Evolutionary conservation across 2,113 vertebrate species (phyloP).

Genomic region (Pelecanoides urinatrix): DNA sequence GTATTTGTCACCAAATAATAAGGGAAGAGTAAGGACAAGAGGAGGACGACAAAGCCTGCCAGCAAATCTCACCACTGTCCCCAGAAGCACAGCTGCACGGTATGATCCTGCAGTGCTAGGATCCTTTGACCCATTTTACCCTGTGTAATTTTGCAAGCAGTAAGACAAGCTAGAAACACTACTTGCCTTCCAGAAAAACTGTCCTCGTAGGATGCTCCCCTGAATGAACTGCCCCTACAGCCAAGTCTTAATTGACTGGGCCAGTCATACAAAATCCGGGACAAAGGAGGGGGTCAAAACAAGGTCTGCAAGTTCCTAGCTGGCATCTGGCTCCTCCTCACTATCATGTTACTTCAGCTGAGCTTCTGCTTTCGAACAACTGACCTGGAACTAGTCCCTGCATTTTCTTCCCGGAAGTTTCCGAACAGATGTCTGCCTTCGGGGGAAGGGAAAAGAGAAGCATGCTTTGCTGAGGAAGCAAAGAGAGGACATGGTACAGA

Average conservation of each 20-base stretch:
- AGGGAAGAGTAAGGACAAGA: not conserved
- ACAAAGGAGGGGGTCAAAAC: conserved; percentile 9
- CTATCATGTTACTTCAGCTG: conserved; percentile 16
- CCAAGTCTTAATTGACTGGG: not conserved
- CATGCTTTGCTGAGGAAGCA: not conserved
- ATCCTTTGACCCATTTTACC: not conserved
- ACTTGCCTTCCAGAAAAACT: not conserved
- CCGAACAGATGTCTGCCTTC: not conserved
- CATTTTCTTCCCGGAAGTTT: conserved; percentile 50
- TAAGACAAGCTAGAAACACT: not conserved
- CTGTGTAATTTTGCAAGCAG: not conserved
- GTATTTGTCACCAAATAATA: not conserved
- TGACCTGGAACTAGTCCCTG: conserved; percentile 3
- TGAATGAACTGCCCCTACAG: not conserved
- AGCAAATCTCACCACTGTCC: not conserved
- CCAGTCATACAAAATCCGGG: not conserved
- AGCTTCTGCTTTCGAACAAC: conserved; percentile 21
- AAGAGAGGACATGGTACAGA: not conserved
- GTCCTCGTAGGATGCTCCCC: not conserved
- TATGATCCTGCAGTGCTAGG: not conserved
- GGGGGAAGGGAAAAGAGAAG: conserved; percentile 25
- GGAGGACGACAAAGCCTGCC: not conserved
- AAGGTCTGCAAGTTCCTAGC: not conserved
- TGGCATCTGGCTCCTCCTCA: conserved; percentile 31
- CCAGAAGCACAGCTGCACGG: not conserved